Conservation (phyloP, 2,797 vertebrate genomes). For the Xenentodon cancila region DNA sequence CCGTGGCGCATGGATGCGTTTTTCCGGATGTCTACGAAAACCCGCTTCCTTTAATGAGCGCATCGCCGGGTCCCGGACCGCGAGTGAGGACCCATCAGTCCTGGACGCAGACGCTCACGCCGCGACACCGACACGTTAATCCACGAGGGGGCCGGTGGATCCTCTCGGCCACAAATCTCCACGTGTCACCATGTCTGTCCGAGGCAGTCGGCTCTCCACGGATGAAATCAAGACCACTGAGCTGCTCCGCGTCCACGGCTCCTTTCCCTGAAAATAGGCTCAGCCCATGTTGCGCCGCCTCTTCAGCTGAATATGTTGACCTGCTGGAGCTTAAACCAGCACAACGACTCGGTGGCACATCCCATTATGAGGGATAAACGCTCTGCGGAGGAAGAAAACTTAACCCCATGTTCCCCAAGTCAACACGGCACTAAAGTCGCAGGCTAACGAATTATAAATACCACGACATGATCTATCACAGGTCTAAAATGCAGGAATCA, state of each 20-base stretch:
- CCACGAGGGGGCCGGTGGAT: conserved; percentile 22
- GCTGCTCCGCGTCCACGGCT: conserved; percentile 40
- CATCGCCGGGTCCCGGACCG: conserved; percentile 61
- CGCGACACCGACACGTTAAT: conserved; percentile 23
- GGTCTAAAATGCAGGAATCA: too few relatives aligned
- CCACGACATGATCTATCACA: too few relatives aligned
- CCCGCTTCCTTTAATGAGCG: conserved; percentile 56
- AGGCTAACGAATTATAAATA: neutral
- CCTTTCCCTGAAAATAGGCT: conserved; percentile 48
- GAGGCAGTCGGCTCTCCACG: conserved; percentile 26
- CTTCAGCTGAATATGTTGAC: conserved; percentile 67
- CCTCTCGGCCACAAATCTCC: conserved; percentile 37
- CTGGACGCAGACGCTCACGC: conserved; percentile 22
- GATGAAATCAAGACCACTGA: conserved; percentile 46
- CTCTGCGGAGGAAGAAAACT: conserved; percentile 54
- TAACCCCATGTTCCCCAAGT: conserved; percentile 74
- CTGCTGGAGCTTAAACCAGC: conserved; percentile 72
- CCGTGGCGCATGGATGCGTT: conserved; percentile 73
- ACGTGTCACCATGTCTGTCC: conserved; percentile 61
- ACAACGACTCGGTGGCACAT: conserved; percentile 74
- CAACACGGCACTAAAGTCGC: neutral
- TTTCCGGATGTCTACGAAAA: conserved; percentile 68
- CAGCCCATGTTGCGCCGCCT: conserved; percentile 71
- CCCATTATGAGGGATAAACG: conserved; percentile 80
- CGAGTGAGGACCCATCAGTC: conserved; percentile 10